A percentile compares a stretch with the other conserved stretches of the same genome.
Conservation (phyloP, 1,140 invertebrate genomes). For the Gryllus bimaculatus region DNA sequence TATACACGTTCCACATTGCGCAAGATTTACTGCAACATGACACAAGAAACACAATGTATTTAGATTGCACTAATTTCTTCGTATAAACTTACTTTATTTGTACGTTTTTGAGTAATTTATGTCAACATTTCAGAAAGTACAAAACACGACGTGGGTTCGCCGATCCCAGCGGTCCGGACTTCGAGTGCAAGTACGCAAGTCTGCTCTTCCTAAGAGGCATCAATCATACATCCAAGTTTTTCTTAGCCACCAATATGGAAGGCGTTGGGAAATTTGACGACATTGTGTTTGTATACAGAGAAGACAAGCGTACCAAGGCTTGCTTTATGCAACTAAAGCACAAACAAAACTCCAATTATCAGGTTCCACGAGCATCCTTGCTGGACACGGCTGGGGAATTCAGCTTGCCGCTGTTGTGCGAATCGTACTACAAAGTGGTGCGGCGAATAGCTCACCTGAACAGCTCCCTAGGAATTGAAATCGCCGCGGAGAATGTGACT, state of each 20-base stretch:
- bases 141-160: not conserved
- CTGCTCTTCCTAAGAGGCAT: constrained; percentile 9
- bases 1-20: too few species aligned
- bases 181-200: not conserved
- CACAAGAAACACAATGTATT: too few species aligned
- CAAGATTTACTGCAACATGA: too few species aligned
- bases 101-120: too few species aligned
- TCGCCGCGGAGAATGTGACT: not conserved
- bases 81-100: too few species aligned
- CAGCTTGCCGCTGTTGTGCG: not conserved
- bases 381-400: not conserved
- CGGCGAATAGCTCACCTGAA: not conserved
- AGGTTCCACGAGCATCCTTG: not conserved
- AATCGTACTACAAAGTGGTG: not conserved
- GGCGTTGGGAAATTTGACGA: constrained; percentile 7
- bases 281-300: not conserved
- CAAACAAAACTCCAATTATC: not conserved
- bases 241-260: constrained; percentile 6
- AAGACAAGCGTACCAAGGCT: not conserved
- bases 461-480: not conserved
- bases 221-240: not conserved
- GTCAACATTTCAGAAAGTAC: not conserved
- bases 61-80: too few species aligned
- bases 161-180: not conserved
- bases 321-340: constrained; percentile 2